These are phyloP conservation scores for Holothuria scabra DNA, from an alignment of 53 echinoderm and acorn worm genomes.

Conservation along the genomic window DNA sequence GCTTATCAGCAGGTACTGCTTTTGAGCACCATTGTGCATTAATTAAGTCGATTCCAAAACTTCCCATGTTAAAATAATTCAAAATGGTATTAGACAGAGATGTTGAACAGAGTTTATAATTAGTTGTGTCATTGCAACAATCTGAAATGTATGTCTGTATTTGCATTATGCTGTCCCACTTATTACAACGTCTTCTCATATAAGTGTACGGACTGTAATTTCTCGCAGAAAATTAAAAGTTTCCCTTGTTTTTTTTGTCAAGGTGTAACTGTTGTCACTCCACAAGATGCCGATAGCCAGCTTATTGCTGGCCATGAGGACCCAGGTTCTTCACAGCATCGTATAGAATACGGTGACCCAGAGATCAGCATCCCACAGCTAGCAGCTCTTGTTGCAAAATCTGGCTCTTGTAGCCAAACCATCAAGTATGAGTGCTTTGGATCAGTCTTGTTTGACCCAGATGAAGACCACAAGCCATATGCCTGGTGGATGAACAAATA, in stretches of 20 bases:
- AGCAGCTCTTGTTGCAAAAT: slow-evolving; percentile 55
- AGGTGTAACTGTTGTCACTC: slow-evolving; percentile 4
- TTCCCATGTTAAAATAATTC: too few relatives aligned
- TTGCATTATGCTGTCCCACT: too few relatives aligned
- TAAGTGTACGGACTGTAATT: too few relatives aligned
- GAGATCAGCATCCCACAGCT: slow-evolving; percentile 54
- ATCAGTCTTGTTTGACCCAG: slow-evolving; percentile 52
- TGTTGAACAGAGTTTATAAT: too few relatives aligned
- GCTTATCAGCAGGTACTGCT: too few relatives aligned
- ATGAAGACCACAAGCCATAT: slow-evolving; percentile 49
- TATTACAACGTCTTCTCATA: too few relatives aligned
- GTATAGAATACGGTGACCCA: slow-evolving; percentile 36
- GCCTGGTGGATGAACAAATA: slow-evolving; percentile 64
- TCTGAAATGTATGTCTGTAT: too few relatives aligned
- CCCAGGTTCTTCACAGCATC: slow-evolving; percentile 49
- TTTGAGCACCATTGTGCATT: too few relatives aligned
- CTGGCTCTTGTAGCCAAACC: slow-evolving; percentile 44
- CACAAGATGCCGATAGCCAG: neutral
- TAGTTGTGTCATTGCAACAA: too few relatives aligned
- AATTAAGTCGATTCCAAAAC: too few relatives aligned
- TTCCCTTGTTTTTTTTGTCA: neutral
- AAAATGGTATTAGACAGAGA: too few relatives aligned
- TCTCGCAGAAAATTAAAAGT: neutral
- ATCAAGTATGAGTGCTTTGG: slow-evolving; percentile 60
- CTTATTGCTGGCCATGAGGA: slow-evolving; percentile 48